Evolutionary conservation across 2,888 invertebrate genomes (phyloP).

Genomic region (Melinopterus prodromus): DNA sequence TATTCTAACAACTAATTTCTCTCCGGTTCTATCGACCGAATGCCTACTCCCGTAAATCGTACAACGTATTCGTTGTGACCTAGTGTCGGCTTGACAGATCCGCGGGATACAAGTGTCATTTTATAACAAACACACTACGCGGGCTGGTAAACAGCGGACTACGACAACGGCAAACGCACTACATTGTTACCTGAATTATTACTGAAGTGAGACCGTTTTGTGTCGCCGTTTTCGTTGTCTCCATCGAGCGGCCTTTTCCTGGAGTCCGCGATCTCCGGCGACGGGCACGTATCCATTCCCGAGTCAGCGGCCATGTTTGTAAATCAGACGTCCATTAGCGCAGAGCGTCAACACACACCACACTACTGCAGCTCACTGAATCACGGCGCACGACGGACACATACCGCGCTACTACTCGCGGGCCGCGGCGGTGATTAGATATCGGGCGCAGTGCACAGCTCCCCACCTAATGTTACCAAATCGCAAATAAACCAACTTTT

Average conservation of each 20-base stretch:
- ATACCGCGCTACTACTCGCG: constrained; percentile 18
- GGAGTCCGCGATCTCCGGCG: constrained; percentile 90
- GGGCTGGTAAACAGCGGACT: neutral
- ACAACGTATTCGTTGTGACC: constrained; percentile 15
- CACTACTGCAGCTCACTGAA: constrained; percentile 26
- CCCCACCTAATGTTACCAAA: constrained; percentile 15
- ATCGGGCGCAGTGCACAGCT: constrained; percentile 23
- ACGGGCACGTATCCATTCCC: constrained; percentile 93
- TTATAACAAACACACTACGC: neutral
- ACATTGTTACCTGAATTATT: constrained; percentile 71
- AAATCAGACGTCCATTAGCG: constrained; percentile 47
- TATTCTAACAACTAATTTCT: neutral
- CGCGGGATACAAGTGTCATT: constrained; percentile 4
- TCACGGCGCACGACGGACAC: constrained; percentile 26
- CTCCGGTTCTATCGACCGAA: neutral
- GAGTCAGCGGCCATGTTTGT: constrained; percentile 88
- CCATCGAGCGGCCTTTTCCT: constrained; percentile 89
- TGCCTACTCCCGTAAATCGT: neutral
- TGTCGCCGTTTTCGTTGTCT: constrained; percentile 87
- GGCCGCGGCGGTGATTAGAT: constrained; percentile 38
- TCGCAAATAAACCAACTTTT: constrained; percentile 20
- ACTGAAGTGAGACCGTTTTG: constrained; percentile 90
- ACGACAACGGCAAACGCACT: neutral
- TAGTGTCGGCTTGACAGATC: constrained; percentile 10
- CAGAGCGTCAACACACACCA: constrained; percentile 42